These are phyloP conservation scores for Planiliza haematocheilus DNA, from an alignment of 2,113 vertebrate species.

Conservation along the genomic window DNA sequence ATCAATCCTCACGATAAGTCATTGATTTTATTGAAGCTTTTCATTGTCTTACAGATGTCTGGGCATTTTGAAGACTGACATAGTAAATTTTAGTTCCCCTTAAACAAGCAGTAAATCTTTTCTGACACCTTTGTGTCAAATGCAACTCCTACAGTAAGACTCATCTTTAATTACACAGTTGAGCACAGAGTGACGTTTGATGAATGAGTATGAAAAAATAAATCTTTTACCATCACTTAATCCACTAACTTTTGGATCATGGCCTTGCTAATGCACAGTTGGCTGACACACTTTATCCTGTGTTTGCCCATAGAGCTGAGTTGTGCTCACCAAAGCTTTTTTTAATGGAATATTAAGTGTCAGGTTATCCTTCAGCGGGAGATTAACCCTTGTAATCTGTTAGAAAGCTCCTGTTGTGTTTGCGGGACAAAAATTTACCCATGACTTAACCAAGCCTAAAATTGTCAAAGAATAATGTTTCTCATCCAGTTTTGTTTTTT, in stretches of 20 bases:
- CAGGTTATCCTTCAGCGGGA: constrained; percentile 57
- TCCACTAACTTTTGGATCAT: constrained; percentile 44
- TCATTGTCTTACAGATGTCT: constrained; percentile 45
- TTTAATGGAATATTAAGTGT: constrained; percentile 62
- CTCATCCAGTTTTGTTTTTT: too few species aligned
- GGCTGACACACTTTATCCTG: constrained; percentile 25
- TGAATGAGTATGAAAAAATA: constrained; percentile 12
- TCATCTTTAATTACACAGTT: constrained; percentile 47
- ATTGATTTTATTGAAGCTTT: constrained; percentile 67
- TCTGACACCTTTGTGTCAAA: constrained; percentile 36
- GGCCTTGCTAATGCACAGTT: constrained; percentile 1
- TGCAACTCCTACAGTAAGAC: constrained; percentile 39
- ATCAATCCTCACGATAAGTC: constrained; percentile 66
- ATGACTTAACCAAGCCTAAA: too few species aligned
- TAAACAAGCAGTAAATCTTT: constrained; percentile 64
- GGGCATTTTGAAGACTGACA: constrained; percentile 53
- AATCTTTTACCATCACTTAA: constrained; percentile 25
- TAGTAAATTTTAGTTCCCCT: constrained; percentile 23
- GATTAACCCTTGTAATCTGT: constrained; percentile 45
- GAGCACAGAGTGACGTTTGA: constrained; percentile 21
- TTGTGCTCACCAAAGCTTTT: constrained; percentile 9
- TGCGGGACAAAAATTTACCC: too few species aligned
- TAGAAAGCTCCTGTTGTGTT: too few species aligned
- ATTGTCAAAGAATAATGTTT: too few species aligned
- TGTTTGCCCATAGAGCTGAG: constrained; percentile 2